phyloP scores from a whole-genome alignment of 2,797 vertebrate genomes.

The Gallirallus australis region DNA sequence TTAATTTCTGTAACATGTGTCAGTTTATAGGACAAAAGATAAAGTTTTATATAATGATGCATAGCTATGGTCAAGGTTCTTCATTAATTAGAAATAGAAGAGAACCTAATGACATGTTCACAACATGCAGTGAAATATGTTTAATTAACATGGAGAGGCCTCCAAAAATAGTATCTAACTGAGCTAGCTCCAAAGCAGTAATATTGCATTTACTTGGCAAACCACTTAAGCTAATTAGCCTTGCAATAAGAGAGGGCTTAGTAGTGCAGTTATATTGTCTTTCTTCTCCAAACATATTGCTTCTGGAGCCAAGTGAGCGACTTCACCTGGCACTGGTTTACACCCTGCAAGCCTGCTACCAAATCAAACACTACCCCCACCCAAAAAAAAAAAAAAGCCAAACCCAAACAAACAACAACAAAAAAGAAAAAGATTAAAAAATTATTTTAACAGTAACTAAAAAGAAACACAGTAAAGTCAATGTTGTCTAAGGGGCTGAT shows the following conservation, averaged over 20 bases:
- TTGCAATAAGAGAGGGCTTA: constrained; percentile 28
- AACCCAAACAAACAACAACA: background rate
- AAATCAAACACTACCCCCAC: too few relatives aligned
- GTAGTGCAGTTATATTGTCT: constrained; percentile 44
- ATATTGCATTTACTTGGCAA: constrained; percentile 69
- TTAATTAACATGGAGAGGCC: constrained; percentile 69
- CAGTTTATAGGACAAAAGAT: background rate
- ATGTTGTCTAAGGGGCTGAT: background rate
- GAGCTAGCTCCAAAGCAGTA: constrained; percentile 60
- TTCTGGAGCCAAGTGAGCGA: constrained; percentile 11
- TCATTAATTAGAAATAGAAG: constrained; percentile 56
- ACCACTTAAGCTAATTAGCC: constrained; percentile 66
- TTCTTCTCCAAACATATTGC: constrained; percentile 14
- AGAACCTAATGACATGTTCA: constrained; percentile 58
- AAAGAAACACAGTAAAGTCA: background rate
- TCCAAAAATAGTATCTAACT: constrained; percentile 69
- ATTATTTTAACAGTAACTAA: background rate
- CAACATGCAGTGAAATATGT: constrained; percentile 57
- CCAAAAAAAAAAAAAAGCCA: too few relatives aligned
- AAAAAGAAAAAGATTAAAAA: background rate
- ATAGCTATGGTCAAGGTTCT: constrained; percentile 42
- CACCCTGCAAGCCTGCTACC: background rate
- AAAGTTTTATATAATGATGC: constrained; percentile 11
- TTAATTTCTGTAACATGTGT: background rate
- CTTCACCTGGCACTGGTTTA: constrained; percentile 12